Conservation (phyloP, 2,888 invertebrate species). For the Bellardia bayeri region DNA sequence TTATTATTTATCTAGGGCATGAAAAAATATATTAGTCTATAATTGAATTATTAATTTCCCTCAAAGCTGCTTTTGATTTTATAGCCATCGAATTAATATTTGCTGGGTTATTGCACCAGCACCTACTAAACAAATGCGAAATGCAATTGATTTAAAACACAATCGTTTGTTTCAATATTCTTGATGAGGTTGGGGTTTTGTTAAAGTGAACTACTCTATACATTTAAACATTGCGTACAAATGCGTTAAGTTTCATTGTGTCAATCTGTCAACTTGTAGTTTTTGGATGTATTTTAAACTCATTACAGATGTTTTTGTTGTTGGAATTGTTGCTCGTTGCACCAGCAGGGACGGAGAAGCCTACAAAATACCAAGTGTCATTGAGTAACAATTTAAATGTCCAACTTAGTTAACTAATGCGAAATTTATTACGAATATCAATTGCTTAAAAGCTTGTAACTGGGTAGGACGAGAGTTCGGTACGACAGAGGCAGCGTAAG, state of each 20-base stretch:
- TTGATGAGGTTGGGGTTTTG: constrained; percentile 20
- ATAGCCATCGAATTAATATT: neutral
- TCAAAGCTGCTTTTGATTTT: neutral
- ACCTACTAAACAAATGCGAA: constrained; percentile 10
- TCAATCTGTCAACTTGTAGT: constrained; percentile 74
- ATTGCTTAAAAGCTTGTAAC: constrained; percentile 70
- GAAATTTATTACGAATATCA: constrained; percentile 80
- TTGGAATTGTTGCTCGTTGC: constrained; percentile 34
- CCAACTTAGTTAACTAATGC: constrained; percentile 80
- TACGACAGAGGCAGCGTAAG: neutral
- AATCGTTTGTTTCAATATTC: constrained; percentile 41
- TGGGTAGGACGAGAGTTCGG: neutral
- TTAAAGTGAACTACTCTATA: neutral
- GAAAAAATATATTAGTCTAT: too few species aligned
- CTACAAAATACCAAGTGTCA: constrained; percentile 75
- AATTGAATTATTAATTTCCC: too few species aligned
- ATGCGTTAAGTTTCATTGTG: constrained; percentile 53
- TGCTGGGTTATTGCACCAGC: constrained; percentile 20
- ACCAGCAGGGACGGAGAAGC: constrained; percentile 1
- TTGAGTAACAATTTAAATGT: constrained; percentile 79
- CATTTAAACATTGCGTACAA: neutral
- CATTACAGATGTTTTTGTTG: constrained; percentile 52
- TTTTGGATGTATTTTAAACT: constrained; percentile 55
- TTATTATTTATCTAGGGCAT: too few species aligned
- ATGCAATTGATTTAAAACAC: constrained; percentile 44